Conservation (phyloP, 1,140 invertebrate genomes). For the Lepidurus couesii region DNA sequence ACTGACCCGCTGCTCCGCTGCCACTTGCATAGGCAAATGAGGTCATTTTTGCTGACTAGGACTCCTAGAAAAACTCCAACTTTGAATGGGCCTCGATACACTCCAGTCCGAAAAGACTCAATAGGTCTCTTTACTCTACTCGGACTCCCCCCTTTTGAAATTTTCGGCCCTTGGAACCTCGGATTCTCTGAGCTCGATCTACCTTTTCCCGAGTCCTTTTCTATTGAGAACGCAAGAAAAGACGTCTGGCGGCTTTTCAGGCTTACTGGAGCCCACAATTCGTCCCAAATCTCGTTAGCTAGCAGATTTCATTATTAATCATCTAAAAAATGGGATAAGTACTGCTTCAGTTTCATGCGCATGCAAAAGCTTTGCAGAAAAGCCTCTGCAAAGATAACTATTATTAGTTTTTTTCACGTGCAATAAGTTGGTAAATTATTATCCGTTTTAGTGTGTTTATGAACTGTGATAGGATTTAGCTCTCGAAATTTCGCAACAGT, state of each 20-base stretch:
- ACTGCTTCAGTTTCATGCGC: too few species aligned
- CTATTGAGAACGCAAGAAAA: not conserved
- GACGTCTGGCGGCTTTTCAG: not conserved
- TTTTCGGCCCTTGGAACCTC: not conserved
- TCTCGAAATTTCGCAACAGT: too few species aligned
- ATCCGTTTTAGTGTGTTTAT: too few species aligned
- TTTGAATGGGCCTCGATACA: slow-evolving; percentile 10
- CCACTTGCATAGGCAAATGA: slow-evolving; percentile 21
- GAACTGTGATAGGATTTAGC: too few species aligned
- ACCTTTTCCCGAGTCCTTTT: slow-evolving; percentile 1
- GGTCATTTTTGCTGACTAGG: slow-evolving; percentile 5
- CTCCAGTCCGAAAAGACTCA: not conserved
- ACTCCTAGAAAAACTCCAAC: not conserved
- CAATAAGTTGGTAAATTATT: too few species aligned
- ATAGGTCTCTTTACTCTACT: slow-evolving; percentile 5
- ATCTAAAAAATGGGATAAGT: not conserved
- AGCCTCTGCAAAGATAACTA: too few species aligned
- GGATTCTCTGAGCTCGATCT: not conserved
- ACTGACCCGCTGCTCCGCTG: not conserved
- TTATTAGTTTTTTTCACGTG: too few species aligned
- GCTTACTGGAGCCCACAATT: not conserved
- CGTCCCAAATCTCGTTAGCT: not conserved
- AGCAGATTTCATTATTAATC: not conserved
- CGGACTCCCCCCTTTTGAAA: not conserved
- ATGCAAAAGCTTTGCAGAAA: too few species aligned